phyloP scores from a whole-genome alignment of 2,113 vertebrate genomes.

The Rallus limicola region DNA sequence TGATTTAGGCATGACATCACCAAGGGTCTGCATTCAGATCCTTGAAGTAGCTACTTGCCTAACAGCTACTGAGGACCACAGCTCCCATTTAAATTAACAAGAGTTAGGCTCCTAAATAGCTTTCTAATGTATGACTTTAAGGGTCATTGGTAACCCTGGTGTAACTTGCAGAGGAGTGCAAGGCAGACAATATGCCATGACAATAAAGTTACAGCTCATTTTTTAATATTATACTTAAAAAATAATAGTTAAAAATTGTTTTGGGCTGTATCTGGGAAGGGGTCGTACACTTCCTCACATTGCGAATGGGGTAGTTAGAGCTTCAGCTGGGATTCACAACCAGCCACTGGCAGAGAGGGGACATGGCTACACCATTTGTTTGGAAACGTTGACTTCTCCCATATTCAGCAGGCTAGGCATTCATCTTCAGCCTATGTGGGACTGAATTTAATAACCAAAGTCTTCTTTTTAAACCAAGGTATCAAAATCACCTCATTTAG shows the following conservation, averaged over 20 bases:
- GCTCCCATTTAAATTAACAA: background rate
- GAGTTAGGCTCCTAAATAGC: background rate
- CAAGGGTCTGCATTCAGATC: background rate
- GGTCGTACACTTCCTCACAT: background rate
- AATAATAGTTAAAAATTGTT: conserved; percentile 2
- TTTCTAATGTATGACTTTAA: background rate
- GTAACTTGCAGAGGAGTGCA: background rate
- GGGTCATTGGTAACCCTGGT: background rate
- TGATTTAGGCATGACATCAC: background rate
- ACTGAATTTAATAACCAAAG: background rate
- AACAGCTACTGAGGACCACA: background rate
- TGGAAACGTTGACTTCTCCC: background rate
- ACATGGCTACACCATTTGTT: background rate
- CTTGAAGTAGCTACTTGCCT: background rate
- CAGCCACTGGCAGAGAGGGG: background rate
- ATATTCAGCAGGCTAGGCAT: background rate
- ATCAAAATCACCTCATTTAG: conserved; percentile 31
- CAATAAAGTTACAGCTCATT: background rate
- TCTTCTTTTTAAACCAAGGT: background rate
- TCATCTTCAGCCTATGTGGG: background rate
- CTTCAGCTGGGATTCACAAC: background rate
- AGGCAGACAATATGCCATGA: accelerated
- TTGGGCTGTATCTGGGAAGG: background rate
- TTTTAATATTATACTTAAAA: background rate
- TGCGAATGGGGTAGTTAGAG: background rate